Evolutionary conservation across 1,140 invertebrate species (phyloP), one percentile per base, ranked within the genome.

Genomic region (Diorhabda elongata): DNA sequence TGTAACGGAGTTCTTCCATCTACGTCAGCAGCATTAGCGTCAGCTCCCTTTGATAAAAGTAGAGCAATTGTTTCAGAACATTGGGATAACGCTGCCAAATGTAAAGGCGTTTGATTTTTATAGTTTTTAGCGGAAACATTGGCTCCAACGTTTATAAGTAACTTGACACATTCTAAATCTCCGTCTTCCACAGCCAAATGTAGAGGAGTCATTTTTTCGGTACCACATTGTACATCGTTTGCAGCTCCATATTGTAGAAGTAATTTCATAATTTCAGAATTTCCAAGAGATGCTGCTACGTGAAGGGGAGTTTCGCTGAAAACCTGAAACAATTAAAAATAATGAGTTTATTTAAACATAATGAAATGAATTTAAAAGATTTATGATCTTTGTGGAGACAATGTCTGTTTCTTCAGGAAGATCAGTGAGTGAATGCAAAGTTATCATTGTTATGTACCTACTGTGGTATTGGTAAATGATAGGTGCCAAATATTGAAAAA

Each of bases 131-230:
- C 87, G 72, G 89, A 85, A 41, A 86, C 85, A 44, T 87, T 80
- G 2, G 93, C 92, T 0, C 90, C 88, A 56, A 89, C 87, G 8
- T 91, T 87, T 8, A 95, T 80, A 9, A 96, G 81, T 67, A 93
- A 77, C 58, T 84, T 81, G 0, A 87, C 88, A 70, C 92, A 92
- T 72, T 90, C 88, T 0, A 84, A 83, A 71, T 90, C 89, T 41
- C 91, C 92, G 73, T 94, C 92, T 70, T 93, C 91, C 0, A 92
- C 91, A 4, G 92, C 91, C 72, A 94, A 84, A 79, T 95, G 93
- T 5, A 96, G 77, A 0, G 93, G 88, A 2, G 92, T 93, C 2
- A 89, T 84, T 74, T 87, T 85, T 57, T 85, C 85, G 6, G 82
- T 76, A 0, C 91, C 91, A 58, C 88, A 84, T 67, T 90, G 89